Evolutionary conservation across 2,888 invertebrate species (phyloP).

Genomic region (Clanis bilineata): DNA sequence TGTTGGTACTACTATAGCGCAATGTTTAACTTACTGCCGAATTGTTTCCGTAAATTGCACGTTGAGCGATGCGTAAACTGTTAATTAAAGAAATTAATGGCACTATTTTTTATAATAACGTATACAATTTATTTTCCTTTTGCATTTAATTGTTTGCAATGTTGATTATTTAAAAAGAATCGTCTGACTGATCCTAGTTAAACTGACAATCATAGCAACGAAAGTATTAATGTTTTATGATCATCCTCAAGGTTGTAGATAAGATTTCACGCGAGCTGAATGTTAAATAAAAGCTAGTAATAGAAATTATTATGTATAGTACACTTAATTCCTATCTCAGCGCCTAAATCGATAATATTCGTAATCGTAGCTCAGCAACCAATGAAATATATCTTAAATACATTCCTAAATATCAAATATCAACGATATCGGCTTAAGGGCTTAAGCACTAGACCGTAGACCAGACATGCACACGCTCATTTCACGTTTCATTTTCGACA

Average conservation of each 20-base stretch:
- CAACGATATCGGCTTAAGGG: not conserved
- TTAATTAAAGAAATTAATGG: not conserved
- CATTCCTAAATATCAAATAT: not conserved
- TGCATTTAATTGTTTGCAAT: no score
- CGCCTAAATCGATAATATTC: no score
- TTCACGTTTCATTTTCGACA: not conserved
- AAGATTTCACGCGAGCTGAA: no score
- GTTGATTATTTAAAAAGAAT: no score
- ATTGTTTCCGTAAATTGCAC: not conserved
- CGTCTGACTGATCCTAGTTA: no score
- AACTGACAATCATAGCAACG: no score
- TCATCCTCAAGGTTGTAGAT: no score
- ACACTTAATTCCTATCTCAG: no score
- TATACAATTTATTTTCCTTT: not conserved
- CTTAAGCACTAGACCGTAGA: not conserved
- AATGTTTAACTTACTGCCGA: not conserved
- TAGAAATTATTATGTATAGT: no score
- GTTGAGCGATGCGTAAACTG: not conserved
- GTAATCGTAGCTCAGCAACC: not conserved
- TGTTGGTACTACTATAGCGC: not conserved
- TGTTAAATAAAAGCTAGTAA: no score
- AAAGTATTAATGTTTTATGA: no score
- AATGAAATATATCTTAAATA: not conserved
- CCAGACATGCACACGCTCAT: not conserved
- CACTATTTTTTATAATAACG: not conserved